Conservation (phyloP, 2,113 vertebrate species). For the Piaya cayana region DNA sequence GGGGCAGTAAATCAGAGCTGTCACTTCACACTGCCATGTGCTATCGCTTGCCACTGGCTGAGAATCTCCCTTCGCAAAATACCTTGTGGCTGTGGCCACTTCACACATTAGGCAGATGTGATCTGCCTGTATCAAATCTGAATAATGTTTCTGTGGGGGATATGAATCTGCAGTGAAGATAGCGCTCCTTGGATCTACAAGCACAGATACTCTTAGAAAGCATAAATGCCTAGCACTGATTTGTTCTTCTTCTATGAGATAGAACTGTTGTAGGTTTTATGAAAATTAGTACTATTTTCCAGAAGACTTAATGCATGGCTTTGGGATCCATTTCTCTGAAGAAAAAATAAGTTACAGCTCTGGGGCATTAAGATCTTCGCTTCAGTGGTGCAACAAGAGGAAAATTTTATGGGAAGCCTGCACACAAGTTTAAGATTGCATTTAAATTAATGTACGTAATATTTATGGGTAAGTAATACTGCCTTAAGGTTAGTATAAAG, state of each 20-base stretch:
- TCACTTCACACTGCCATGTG: background rate
- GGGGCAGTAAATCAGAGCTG: background rate
- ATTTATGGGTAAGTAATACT: background rate
- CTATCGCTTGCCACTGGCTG: background rate
- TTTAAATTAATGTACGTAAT: background rate
- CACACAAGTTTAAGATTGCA: background rate
- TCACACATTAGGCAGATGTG: background rate
- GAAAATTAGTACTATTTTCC: background rate
- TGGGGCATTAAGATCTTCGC: accelerated
- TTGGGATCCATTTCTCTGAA: background rate
- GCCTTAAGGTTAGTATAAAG: background rate
- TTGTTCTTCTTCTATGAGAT: background rate
- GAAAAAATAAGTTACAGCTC: background rate
- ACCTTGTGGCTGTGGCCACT: background rate
- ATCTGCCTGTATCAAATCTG: background rate
- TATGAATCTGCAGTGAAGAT: background rate
- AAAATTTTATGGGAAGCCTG: background rate
- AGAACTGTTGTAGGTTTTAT: background rate
- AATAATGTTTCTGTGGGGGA: background rate
- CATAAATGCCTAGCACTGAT: background rate
- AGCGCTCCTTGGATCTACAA: accelerated
- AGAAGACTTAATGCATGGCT: background rate
- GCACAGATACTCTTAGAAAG: background rate
- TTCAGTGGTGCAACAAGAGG: background rate
- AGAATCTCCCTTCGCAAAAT: background rate